phyloP scores from a whole-genome alignment of 2,113 vertebrate species.

The Phycodurus eques region DNA sequence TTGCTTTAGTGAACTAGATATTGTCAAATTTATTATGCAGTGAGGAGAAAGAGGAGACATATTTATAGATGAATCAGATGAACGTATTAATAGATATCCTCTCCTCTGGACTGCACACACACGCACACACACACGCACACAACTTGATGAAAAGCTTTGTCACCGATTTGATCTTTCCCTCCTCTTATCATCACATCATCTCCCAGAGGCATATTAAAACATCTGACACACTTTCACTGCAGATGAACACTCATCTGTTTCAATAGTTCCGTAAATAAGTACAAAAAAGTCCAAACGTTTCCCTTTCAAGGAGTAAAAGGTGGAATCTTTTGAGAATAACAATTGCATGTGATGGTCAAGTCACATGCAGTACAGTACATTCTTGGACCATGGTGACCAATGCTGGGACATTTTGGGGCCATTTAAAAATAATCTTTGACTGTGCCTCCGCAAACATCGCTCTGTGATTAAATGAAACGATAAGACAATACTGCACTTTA shows the following conservation, averaged over 20 bases:
- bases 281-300: neutral
- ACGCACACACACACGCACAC: conserved; percentile 12
- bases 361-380: neutral
- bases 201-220: conserved; percentile 24
- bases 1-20: conserved; percentile 24
- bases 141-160: conserved; percentile 44
- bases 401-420: neutral
- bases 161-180: conserved; percentile 46
- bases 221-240: conserved; percentile 11
- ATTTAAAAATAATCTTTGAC: neutral
- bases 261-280: conserved; percentile 17
- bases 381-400: neutral
- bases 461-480: neutral
- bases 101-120: conserved; percentile 33
- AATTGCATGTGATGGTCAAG: neutral
- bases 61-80: conserved; percentile 68
- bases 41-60: conserved; percentile 51
- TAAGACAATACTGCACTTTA: neutral
- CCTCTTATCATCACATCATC: conserved; percentile 38
- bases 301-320: neutral
- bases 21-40: conserved; percentile 51
- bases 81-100: conserved; percentile 65
- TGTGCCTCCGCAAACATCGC: neutral
- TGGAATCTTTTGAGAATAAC: conserved; percentile 5
- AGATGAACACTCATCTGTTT: conserved; percentile 17